Evolutionary conservation across 1,140 invertebrate genomes (phyloP), one percentile per base, ranked within the genome.

Genomic region (Hylaeus anthracinus): DNA sequence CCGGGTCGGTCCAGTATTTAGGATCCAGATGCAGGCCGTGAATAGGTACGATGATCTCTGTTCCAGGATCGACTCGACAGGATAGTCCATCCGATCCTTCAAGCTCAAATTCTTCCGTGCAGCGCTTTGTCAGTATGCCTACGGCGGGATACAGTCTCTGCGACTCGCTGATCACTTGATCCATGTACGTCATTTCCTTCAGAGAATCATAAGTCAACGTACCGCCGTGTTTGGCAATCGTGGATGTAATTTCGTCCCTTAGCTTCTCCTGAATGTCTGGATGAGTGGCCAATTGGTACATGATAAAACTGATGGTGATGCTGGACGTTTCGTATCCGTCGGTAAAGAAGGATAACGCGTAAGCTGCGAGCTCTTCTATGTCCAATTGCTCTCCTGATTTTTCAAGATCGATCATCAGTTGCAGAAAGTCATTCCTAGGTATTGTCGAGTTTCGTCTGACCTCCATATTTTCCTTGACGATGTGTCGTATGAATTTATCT

Each of bases 1-100:
- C 93, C 2, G 96, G 96, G 56, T 96, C 92, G 3, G 93, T 90
- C 90, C 78, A 76, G 15, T 69, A 76, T 5, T 64, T 63, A 2
- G 63, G 88, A 79, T 61, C 84, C n/a, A 12, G 88, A 69, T 96
- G 95, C 5, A 96, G 51, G 1, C 88, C 92, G 37, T 87, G 83
- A 0, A 93, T 71, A 0, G 94, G 91, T 43, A 95, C 88, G 9
- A 82, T 67, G 3, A 95, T 89, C 2, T 81, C 55, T 0, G 48
- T 78, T 4, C 76, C 88, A 10, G 88, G 81, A 14, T 90, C 74
- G 0, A 88, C 39, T 9, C n/a, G 5, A 56, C 69, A 85, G 8
- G 63, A 71, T 0, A 88, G 1, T 2, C 89, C 90, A 72, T 91
- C 90, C 0, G 76, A 87, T 9, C 89, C 90, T 9, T 56, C 60